Percentiles rank a stretch among this genome's conserved stretches.
phyloP scores from a whole-genome alignment of 2,113 vertebrate genomes.

The Gallinago paraguaiae region DNA sequence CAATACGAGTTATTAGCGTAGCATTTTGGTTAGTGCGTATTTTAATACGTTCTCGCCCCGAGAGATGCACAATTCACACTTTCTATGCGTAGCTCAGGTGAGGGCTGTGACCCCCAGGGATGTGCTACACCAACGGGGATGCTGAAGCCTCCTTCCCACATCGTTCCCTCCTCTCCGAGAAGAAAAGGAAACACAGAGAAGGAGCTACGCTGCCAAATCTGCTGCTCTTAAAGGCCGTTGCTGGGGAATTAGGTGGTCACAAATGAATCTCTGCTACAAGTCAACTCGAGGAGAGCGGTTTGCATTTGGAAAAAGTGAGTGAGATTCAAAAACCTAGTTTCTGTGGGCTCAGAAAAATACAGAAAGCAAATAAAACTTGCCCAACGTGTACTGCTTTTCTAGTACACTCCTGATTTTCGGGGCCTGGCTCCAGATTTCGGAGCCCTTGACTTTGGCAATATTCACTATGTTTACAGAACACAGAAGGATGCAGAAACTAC shows the following conservation, averaged over 20 bases:
- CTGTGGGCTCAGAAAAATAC: neutral
- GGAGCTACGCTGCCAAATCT: neutral
- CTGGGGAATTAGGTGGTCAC: neutral
- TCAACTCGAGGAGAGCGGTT: neutral
- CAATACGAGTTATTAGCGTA: neutral
- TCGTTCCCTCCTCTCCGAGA: neutral
- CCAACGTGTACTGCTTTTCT: rapidly evolving
- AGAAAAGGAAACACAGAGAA: neutral
- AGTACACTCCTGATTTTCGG: neutral
- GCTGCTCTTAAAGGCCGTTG: neutral
- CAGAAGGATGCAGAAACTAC: neutral
- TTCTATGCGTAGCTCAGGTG: neutral
- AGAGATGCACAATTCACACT: neutral
- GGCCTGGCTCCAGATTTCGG: neutral
- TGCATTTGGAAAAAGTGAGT: neutral
- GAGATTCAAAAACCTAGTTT: neutral
- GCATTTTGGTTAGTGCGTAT: neutral
- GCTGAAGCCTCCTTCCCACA: neutral
- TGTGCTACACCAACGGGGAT: neutral
- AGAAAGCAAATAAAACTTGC: neutral
- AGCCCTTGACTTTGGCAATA: neutral
- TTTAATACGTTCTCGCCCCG: neutral
- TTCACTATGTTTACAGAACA: constrained; percentile 20
- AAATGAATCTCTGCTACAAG: neutral
- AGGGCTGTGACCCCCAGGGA: neutral